Evolutionary conservation across 2,797 vertebrate species (phyloP).

Genomic region (Parauchenoglanis ngamensis): DNA sequence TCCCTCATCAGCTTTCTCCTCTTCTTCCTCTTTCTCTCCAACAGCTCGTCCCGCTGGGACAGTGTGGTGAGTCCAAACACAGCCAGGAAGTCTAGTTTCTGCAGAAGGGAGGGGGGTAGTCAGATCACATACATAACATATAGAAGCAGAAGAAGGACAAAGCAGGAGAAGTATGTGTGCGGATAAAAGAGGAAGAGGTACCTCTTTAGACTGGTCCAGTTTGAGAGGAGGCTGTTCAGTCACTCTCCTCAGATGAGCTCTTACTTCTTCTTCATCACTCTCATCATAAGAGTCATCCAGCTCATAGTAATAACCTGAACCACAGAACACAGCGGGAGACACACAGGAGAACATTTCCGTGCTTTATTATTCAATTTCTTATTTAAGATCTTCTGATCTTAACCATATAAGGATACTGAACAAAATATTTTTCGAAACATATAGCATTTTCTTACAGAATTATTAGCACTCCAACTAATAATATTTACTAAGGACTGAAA

Average conservation of each 20-base stretch:
- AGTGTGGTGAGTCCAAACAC: constrained; percentile 89
- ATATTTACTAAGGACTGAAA: background rate
- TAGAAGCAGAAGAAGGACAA: background rate
- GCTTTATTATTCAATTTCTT: background rate
- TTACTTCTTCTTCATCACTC: constrained; percentile 95
- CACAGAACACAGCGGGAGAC: constrained; percentile 27
- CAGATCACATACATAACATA: constrained; percentile 47
- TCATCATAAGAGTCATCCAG: constrained; percentile 79
- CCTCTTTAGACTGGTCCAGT: constrained; percentile 91
- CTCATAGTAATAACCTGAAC: constrained; percentile 93
- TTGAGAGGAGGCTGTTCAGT: constrained; percentile 93
- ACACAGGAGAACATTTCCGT: constrained; percentile 6
- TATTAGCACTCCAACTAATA: background rate
- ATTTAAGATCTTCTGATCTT: no score
- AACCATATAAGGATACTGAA: background rate
- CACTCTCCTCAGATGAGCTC: constrained; percentile 91
- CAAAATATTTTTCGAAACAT: background rate
- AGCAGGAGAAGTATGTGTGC: background rate
- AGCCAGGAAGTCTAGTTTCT: constrained; percentile 95
- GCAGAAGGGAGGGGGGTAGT: constrained; percentile 77
- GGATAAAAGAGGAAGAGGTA: constrained; percentile 56
- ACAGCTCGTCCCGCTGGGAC: constrained; percentile 84
- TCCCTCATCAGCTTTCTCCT: constrained; percentile 91
- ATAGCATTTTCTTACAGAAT: background rate
- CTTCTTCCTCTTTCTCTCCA: constrained; percentile 90